Conservation (phyloP, 2,888 invertebrate species). For the Dorcus hopei region DNA sequence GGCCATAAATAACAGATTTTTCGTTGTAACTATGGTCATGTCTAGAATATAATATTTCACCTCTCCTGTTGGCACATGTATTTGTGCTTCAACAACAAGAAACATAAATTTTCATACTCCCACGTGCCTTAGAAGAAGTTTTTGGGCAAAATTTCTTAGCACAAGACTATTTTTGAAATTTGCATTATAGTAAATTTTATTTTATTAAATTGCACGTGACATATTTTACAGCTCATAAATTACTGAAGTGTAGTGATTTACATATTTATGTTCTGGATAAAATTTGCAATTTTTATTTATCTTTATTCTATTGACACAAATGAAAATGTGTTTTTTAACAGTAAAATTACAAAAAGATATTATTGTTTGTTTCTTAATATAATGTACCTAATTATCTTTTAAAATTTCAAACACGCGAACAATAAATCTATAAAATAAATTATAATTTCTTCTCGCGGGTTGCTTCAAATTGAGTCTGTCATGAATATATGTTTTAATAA, state of each 20-base stretch:
- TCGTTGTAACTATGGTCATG: slow-evolving; percentile 26
- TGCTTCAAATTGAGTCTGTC: too few relatives aligned
- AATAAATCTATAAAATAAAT: too few relatives aligned
- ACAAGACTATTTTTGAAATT: slow-evolving; percentile 1
- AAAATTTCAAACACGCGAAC: too few relatives aligned
- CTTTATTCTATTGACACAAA: neutral
- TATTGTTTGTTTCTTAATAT: too few relatives aligned
- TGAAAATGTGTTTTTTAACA: too few relatives aligned
- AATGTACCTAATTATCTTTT: too few relatives aligned
- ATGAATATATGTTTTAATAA: too few relatives aligned
- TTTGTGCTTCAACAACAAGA: slow-evolving; percentile 21
- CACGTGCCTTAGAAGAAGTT: slow-evolving; percentile 12
- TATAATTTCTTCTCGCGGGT: too few relatives aligned
- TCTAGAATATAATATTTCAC: slow-evolving; percentile 34
- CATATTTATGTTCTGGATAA: neutral
- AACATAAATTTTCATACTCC: slow-evolving; percentile 29
- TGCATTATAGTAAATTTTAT: neutral
- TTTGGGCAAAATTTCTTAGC: slow-evolving; percentile 1
- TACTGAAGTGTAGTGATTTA: neutral
- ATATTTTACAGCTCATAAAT: neutral
- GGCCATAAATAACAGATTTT: slow-evolving; percentile 18
- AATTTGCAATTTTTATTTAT: neutral
- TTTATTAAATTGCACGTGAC: neutral
- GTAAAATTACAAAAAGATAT: too few relatives aligned
- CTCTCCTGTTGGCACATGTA: slow-evolving; percentile 28